Conservation (phyloP, 1,140 invertebrate genomes). For the Heliconius congener region DNA sequence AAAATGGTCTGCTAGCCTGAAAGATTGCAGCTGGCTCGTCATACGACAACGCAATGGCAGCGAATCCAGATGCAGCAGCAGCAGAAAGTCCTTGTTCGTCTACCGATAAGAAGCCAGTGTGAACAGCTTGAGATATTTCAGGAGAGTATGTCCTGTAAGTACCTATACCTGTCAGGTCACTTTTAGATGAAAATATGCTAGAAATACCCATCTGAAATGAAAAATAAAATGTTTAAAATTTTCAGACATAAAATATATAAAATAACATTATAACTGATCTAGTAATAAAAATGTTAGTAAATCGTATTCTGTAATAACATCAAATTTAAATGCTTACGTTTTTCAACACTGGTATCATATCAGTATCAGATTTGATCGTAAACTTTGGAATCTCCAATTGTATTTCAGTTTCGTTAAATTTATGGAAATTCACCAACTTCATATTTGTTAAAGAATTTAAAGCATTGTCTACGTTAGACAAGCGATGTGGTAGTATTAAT, state of each 20-base stretch:
- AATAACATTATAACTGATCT: too few relatives aligned
- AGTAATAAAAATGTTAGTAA: too few relatives aligned
- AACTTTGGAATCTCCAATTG: conserved; percentile 86
- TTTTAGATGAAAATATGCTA: conserved; percentile 82
- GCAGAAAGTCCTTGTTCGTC: conserved; percentile 88
- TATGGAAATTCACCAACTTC: conserved; percentile 77
- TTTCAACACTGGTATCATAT: conserved; percentile 80
- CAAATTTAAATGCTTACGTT: conserved; percentile 71
- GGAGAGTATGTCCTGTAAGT: conserved; percentile 57
- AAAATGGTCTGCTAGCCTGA: conserved; percentile 86
- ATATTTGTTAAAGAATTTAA: conserved; percentile 77
- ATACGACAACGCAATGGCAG: conserved; percentile 83
- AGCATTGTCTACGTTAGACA: conserved; percentile 48
- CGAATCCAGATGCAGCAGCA: conserved; percentile 84
- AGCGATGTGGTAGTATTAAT: conserved; percentile 60
- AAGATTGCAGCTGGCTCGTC: conserved; percentile 75
- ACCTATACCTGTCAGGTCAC: conserved; percentile 81
- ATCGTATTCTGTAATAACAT: too few relatives aligned
- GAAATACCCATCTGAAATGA: conserved; percentile 83
- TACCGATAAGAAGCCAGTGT: conserved; percentile 87
- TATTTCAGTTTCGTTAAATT: conserved; percentile 76
- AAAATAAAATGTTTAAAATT: conserved; percentile 3
- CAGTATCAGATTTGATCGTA: conserved; percentile 82
- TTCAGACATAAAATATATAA: too few relatives aligned
- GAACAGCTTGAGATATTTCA: conserved; percentile 83